phyloP scores from a whole-genome alignment of 2,797 vertebrate genomes.

The Choloepus didactylus region DNA sequence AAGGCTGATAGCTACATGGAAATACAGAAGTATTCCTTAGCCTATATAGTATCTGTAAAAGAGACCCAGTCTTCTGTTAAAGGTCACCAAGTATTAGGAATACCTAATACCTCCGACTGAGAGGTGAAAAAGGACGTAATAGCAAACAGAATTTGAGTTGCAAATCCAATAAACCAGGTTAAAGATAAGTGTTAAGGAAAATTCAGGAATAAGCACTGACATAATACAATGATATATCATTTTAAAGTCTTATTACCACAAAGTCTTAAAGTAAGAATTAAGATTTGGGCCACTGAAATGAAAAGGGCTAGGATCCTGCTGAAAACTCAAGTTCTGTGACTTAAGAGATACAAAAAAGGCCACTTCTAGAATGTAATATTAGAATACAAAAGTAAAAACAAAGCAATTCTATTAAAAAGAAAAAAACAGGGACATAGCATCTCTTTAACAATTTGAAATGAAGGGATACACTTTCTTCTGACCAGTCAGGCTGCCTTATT shows the following conservation, averaged over 20 bases:
- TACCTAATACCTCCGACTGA: background rate
- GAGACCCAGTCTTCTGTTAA: background rate
- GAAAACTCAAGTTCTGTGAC: slow-evolving; percentile 32
- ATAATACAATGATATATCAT: background rate
- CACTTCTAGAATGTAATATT: background rate
- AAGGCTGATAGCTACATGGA: background rate
- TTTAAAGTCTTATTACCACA: background rate
- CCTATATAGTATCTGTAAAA: background rate
- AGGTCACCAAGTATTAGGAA: background rate
- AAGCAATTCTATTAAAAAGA: background rate
- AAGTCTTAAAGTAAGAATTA: background rate
- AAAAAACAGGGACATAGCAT: background rate
- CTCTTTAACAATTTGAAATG: slow-evolving; percentile 2
- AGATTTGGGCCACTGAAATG: background rate
- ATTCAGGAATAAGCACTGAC: slow-evolving; percentile 24
- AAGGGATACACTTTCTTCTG: background rate
- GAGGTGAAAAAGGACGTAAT: background rate
- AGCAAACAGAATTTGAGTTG: slow-evolving; percentile 3
- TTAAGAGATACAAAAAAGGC: background rate
- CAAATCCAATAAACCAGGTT: slow-evolving; percentile 24
- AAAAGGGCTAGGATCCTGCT: background rate
- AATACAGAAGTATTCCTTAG: background rate
- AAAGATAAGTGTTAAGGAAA: slow-evolving; percentile 57
- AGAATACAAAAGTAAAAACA: background rate
- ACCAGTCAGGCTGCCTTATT: background rate